Base-by-base conservation (phyloP, 1,140 invertebrate genomes). In the Rhynchophorus ferrugineus region DNA sequence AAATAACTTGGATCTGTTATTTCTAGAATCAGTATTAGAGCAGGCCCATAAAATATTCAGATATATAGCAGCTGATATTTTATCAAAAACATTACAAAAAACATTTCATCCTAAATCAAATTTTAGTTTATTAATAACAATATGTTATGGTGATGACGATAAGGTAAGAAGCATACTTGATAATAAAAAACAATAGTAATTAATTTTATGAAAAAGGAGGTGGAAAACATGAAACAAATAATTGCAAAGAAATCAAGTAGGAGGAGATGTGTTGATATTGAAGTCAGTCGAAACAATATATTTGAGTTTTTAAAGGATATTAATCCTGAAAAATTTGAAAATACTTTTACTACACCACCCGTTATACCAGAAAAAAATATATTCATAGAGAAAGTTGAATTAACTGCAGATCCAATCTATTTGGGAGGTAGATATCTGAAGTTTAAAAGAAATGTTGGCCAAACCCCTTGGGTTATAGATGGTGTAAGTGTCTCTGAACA, bases 401-500 rank as follows among this genome's bases (percentile, higher is more conserved):
- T 77, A 41, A 61, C 58, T 13, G 77, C 79, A 33, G 74, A 72
- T 33, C 72, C 78, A 41, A 66, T 82, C 34, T 83, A 73, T 63
- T 66, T 84, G 44, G 81, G 81, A 58, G 81, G 81, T 37, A 73
- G 91, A 20, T 98, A 98, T 68, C 81, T 85, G 51, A 98, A 98
- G 71, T 82, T 84, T 63, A 90, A 86, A 13, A 76, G 95, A 43
- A 75, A 81, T 54, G 69, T 98, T 5, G 87, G 89, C 46, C 95
- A 98, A 74, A 95, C 93, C 0, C 93, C 94, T 0, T 98, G 95
- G 94, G 67, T 95, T 17, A 72, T 96, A 36, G 80, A 90, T 60
- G 91, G 91, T 0, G 78, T 81, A 56, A 78, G 85, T 49, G 83
- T 86, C 57, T 81, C 87, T 71, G 84, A 87, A 57, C 80, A 81